Evolutionary conservation across 1,140 invertebrate genomes (phyloP), one percentile per base, ranked within the genome.

Genomic region (Formica selysi): DNA sequence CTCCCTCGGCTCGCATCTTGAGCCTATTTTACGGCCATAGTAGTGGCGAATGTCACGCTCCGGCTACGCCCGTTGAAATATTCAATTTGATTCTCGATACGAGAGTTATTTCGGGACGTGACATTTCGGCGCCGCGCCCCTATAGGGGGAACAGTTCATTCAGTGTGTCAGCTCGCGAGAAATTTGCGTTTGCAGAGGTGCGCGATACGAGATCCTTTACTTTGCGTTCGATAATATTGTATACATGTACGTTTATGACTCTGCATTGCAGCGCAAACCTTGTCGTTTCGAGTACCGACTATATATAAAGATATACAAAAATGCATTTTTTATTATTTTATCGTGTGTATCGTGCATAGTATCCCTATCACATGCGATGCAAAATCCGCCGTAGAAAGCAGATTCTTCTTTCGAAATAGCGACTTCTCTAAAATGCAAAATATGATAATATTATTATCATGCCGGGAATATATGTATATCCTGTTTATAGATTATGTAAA

Each of bases 51-150:
- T 26, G 44, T 68, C 68, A 68, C 32, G 29, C n/a, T 19, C 32
- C 19, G 36, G 32, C 64, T 65, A 36, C 64, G 3, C 13, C 36
- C 36, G 65, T 2, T 80, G 44, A 80, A 80, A 70, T 70, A 80
- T 80, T 80, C 64, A 80, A 80, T 80, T 80, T 80, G 64, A 19
- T 61, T 70, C 76, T 16, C 51, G 51, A 81, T 81, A 71, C 67
- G 38, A 44, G n/a, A 83, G 68, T 61, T 83, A 83, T 83, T 83
- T 83, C 38, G 22, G 68, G 68, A 83, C 68, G 68, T 83, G 79
- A 74, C 79, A 83, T 83, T 83, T 83, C n/a, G 54, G n/a, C 38
- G 36, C 36, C 61, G 44, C 32, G 32, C 44, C 48, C 41, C 13
- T 11, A 11, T 38, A 29, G 16, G 68, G 54, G 29, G 44, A 48